Evolutionary conservation across 2,888 invertebrate genomes (phyloP).

Genomic region (Bedellia somnulentella): DNA sequence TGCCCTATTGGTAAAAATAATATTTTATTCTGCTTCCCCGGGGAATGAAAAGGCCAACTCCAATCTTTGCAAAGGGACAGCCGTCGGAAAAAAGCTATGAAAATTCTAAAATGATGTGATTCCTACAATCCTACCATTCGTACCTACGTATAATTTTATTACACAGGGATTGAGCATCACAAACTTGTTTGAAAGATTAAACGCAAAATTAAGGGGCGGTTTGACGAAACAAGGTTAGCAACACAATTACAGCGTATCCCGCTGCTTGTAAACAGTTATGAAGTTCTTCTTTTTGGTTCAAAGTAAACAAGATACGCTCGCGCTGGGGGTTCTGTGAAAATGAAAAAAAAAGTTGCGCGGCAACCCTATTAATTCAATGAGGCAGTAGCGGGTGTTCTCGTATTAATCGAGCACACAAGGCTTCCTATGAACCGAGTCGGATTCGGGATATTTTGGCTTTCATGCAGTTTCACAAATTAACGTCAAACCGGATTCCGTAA

Average conservation of each 20-base stretch:
- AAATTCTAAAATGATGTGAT: slow-evolving; percentile 21
- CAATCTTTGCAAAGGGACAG: slow-evolving; percentile 34
- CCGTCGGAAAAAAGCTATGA: slow-evolving; percentile 25
- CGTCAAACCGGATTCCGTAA: slow-evolving; percentile 3
- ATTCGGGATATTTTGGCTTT: slow-evolving; percentile 41
- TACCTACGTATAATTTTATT: not conserved
- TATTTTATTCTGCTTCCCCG: slow-evolving; percentile 30
- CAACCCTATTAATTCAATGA: slow-evolving; percentile 32
- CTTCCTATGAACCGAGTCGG: slow-evolving; percentile 24
- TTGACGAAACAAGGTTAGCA: not conserved
- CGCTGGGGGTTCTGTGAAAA: too few relatives aligned
- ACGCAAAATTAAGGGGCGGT: not conserved
- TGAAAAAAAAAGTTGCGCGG: not conserved
- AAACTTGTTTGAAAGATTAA: not conserved
- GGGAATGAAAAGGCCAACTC: slow-evolving; percentile 41
- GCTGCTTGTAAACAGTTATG: not conserved
- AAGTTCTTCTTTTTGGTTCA: not conserved
- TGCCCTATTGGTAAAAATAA: slow-evolving; percentile 32
- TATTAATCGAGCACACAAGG: slow-evolving; percentile 39
- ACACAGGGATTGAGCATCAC: not conserved
- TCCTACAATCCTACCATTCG: not conserved
- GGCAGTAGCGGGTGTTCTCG: slow-evolving; percentile 32
- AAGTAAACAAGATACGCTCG: too few relatives aligned
- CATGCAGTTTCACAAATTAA: slow-evolving; percentile 35
- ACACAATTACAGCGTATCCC: not conserved